Evolutionary conservation across 2,113 vertebrate species (phyloP).

Genomic region (Amazona guildingii): DNA sequence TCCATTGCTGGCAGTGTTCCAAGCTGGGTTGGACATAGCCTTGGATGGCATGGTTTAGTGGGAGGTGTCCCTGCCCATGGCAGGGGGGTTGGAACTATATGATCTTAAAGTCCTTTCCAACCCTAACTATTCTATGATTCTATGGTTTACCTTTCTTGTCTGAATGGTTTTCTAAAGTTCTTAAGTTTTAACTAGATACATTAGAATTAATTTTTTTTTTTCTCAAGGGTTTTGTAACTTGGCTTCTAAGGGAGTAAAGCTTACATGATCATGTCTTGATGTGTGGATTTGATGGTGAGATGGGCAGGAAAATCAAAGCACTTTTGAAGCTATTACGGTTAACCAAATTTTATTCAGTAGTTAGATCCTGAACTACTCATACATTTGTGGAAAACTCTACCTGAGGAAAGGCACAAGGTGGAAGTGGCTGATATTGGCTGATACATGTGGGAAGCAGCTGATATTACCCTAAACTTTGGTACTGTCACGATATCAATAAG

Average conservation of each 20-base stretch:
- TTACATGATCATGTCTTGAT: not conserved
- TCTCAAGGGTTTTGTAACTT: not conserved
- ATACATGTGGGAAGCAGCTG: not conserved
- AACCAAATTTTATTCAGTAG: not conserved
- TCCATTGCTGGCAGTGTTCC: too few relatives aligned
- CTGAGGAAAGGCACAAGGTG: not conserved
- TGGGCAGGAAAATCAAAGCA: not conserved
- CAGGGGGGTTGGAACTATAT: too few relatives aligned
- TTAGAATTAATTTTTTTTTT: not conserved
- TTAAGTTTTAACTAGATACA: not conserved
- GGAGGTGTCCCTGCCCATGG: too few relatives aligned
- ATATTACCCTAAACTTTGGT: not conserved
- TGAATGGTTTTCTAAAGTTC: not conserved
- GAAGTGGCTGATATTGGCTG: not conserved
- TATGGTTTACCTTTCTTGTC: not conserved
- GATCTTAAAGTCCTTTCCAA: too few relatives aligned
- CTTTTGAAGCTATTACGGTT: not conserved
- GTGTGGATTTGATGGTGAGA: not conserved
- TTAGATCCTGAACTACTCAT: not conserved
- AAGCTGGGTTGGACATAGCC: too few relatives aligned
- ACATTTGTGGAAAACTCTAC: not conserved
- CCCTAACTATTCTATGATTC: too few relatives aligned
- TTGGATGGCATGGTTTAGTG: too few relatives aligned
- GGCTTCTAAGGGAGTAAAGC: not conserved
- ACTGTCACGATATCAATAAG: not conserved